phyloP scores from a whole-genome alignment of 2,113 vertebrate species.

The Esox niger region DNA sequence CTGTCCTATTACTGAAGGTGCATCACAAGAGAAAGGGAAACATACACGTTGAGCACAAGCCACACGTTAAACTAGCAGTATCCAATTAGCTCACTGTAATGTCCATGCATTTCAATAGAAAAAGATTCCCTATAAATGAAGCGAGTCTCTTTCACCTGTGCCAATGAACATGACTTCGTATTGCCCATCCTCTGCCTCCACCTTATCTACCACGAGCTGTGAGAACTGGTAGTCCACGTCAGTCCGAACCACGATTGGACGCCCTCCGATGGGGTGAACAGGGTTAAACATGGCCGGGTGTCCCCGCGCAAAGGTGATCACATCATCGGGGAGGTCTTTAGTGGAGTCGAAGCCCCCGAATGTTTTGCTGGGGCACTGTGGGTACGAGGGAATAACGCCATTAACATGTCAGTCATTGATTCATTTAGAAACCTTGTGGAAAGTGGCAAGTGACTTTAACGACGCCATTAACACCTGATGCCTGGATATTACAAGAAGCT shows the following conservation, averaged over 20 bases:
- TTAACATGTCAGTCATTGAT: neutral
- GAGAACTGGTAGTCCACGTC: constrained; percentile 96
- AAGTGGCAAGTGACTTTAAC: too few species aligned
- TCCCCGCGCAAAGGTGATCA: constrained; percentile 93
- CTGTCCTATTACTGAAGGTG: too few species aligned
- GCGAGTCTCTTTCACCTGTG: constrained; percentile 79
- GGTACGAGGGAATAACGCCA: neutral
- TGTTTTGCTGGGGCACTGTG: constrained; percentile 95
- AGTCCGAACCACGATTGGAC: constrained; percentile 92
- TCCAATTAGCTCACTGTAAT: too few species aligned
- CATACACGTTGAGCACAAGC: too few species aligned
- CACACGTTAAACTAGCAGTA: too few species aligned
- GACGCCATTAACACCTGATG: too few species aligned
- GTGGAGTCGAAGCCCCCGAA: constrained; percentile 98
- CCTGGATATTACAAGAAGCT: too few species aligned
- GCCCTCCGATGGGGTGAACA: constrained; percentile 89
- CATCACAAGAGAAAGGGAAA: too few species aligned
- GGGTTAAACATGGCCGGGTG: constrained; percentile 98
- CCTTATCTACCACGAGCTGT: constrained; percentile 96
- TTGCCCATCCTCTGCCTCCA: constrained; percentile 95
- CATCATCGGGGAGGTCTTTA: constrained; percentile 96
- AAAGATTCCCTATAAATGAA: too few species aligned
- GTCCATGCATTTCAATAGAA: too few species aligned
- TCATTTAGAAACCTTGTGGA: too few species aligned
- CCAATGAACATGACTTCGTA: constrained; percentile 99